Conservation (phyloP, 2,113 vertebrate genomes). For the Zootoca vivipara region DNA sequence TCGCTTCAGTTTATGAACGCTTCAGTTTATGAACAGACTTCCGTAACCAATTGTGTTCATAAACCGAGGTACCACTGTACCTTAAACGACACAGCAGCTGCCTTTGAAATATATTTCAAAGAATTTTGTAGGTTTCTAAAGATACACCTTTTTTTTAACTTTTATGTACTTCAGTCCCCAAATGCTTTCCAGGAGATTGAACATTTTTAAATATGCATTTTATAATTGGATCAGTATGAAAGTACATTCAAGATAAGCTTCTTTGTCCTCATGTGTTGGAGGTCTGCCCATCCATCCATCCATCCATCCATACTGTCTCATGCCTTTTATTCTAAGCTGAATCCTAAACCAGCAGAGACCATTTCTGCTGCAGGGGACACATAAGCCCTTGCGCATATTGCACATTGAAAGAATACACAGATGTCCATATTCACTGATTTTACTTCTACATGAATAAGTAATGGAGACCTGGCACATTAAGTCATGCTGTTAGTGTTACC, state of each 20-base stretch:
- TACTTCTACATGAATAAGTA: background rate
- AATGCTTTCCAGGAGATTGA: background rate
- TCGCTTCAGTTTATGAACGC: no score
- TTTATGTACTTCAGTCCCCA: background rate
- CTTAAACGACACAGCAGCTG: background rate
- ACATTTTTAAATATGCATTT: background rate
- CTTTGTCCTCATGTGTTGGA: background rate
- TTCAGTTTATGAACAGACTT: no score
- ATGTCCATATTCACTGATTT: background rate
- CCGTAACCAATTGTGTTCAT: no score
- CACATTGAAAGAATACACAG: background rate
- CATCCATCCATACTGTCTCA: background rate
- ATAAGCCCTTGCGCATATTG: background rate
- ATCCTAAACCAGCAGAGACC: background rate
- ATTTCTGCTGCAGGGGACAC: background rate
- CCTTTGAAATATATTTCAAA: background rate
- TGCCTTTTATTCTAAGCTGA: background rate
- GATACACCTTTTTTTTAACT: background rate
- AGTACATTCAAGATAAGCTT: background rate
- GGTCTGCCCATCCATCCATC: background rate
- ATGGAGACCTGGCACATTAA: background rate
- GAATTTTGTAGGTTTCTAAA: background rate
- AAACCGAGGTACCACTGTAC: no score
- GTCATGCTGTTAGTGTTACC: no score
- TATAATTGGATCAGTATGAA: conserved; percentile 12